Conservation (phyloP, 2,888 invertebrate species). For the Diadromus collaris region DNA sequence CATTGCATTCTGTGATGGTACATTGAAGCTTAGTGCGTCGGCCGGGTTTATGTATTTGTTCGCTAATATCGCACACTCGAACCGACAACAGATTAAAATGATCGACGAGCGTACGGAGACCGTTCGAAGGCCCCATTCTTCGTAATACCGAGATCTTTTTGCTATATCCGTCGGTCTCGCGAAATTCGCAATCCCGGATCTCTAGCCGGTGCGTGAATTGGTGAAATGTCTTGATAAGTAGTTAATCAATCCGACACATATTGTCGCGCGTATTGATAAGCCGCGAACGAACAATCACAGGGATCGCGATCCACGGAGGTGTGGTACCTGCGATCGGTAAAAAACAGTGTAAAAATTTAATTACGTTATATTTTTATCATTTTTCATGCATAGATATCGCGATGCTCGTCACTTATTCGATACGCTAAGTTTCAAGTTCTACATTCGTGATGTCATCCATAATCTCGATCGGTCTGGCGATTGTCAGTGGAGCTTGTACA, state of each 20-base stretch:
- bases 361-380: background rate
- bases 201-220: background rate
- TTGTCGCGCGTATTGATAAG: background rate
- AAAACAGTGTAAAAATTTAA: background rate
- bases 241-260: conserved; percentile 12
- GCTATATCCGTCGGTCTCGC: background rate
- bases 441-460: background rate
- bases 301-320: background rate
- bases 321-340: background rate
- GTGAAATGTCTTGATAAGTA: conserved; percentile 1
- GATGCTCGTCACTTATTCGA: background rate
- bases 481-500: conserved; percentile 10
- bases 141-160: conserved; percentile 2
- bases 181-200: conserved; percentile 5
- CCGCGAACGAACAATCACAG: background rate
- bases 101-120: background rate
- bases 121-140: background rate
- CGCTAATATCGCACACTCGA: background rate
- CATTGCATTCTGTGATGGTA: background rate
- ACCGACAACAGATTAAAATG: conserved; percentile 2
- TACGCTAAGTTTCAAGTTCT: background rate
- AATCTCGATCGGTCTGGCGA: conserved; percentile 9
- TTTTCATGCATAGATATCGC: background rate
- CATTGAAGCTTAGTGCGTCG: background rate
- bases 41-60: background rate